Base-by-base conservation (phyloP, 2,113 vertebrate species). In the Vanacampus margaritifer region DNA sequence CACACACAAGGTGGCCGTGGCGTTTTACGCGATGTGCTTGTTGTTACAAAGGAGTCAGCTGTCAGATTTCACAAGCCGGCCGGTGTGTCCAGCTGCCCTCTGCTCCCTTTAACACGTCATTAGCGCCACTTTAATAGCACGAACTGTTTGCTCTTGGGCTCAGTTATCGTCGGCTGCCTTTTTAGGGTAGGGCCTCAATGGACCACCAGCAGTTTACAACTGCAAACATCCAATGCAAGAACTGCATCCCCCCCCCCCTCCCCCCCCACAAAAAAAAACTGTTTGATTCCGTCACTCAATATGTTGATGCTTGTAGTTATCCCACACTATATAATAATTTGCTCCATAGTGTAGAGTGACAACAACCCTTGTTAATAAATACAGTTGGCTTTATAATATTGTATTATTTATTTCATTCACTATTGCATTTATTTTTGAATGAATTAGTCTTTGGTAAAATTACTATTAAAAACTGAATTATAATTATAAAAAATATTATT, bases 51-150 rank as follows among this genome's bases (percentile, higher is more conserved):
- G 72, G 76, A 66, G 62, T 90, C 88, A 89, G 79, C 89, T 91
- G 89, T 86, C 86, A 69, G 64, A 74, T 89, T 84, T 83, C 84
- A 86, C 81, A 71, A 72, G 75, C 77, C 48, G n/a, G 43, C 79
- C 58, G 72, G 85, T 86, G 83, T 82, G 84, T 83, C 81, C 90
- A 91, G 89, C 89, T 91, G 89, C 84, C 73, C 76, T 79, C 58
- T 51, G 64, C 70, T 64, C 72, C 75, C 70, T 87, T 36, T 88
- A 85, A 86, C 82, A 82, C 78, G 78, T 84, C 64, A 75, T 85
- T 82, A 84, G 76, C 72, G 59, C 6, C 64, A 80, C 75, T 88
- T 88, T 86, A 87, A 87, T 65, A 56, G 81, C 76, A 17, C 68
- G 37, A 79, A 11, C 53, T 89, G 83, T 90, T 91, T 87, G 81